These are phyloP conservation scores for Oceanodroma leucorhoa DNA, from an alignment of 2,797 vertebrate species.

Conservation along the genomic window DNA sequence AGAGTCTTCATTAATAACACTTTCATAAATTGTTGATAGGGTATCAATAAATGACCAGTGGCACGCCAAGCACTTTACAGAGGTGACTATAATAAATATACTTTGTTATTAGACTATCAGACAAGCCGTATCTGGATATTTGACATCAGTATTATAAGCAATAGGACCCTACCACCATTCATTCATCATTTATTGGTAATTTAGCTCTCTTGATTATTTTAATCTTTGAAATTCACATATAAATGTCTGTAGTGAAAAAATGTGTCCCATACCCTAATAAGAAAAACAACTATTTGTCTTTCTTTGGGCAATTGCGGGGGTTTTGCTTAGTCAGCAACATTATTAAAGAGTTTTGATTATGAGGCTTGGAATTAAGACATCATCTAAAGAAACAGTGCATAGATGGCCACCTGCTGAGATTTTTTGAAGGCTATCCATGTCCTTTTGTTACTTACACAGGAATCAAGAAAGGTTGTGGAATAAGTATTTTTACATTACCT, in stretches of 20 bases:
- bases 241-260: neutral
- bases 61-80: neutral
- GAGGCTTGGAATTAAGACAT: conserved; percentile 25
- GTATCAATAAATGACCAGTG: neutral
- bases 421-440: conserved; percentile 8
- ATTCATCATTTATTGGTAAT: neutral
- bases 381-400: neutral
- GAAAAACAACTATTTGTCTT: neutral
- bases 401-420: neutral
- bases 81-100: neutral
- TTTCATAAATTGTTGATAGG: neutral
- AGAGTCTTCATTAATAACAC: neutral
- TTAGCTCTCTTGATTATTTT: neutral
- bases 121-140: neutral
- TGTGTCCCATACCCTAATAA: neutral
- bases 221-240: neutral
- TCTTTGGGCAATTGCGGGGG: neutral
- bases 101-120: neutral
- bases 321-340: neutral
- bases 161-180: neutral
- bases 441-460: neutral
- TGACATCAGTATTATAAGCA: neutral
- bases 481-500: neutral
- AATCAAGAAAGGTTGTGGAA: neutral
- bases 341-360: conserved; percentile 35